Conservation (phyloP, 2,113 vertebrate genomes). For the Gallinago jamesoni region DNA sequence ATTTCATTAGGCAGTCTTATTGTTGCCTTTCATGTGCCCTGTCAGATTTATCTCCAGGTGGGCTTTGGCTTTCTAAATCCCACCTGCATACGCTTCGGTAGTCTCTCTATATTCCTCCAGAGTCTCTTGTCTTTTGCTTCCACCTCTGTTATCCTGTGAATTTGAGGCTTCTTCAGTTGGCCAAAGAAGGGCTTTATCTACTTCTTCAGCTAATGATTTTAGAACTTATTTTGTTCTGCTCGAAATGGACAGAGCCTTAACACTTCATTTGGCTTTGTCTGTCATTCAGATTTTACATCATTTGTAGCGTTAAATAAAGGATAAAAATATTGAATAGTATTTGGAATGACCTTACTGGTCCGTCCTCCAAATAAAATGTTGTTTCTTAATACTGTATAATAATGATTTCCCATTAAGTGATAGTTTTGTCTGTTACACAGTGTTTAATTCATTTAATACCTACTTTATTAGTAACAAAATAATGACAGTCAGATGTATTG, state of each 20-base stretch:
- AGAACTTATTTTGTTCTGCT: not conserved
- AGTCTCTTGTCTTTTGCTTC: not conserved
- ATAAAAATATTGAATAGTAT: not conserved
- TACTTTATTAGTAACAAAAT: not conserved
- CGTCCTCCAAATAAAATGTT: not conserved
- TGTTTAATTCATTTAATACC: not conserved
- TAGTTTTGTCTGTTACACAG: accelerated
- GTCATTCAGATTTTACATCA: not conserved
- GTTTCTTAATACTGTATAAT: not conserved
- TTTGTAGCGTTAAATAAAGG: not conserved
- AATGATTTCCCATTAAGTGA: not conserved
- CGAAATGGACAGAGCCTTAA: not conserved
- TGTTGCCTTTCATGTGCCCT: not conserved
- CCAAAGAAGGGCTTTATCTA: not conserved
- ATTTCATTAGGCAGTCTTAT: not conserved
- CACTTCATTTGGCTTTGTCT: not conserved
- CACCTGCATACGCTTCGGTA: not conserved
- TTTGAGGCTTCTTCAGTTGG: not conserved
- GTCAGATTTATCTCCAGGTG: not conserved
- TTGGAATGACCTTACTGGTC: not conserved
- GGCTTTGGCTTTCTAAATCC: not conserved
- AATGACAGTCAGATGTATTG: not conserved
- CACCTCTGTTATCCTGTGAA: not conserved
- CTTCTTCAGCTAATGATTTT: not conserved
- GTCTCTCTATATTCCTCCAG: not conserved